A percentile compares a stretch with the other conserved stretches of the same genome.
phyloP scores from a whole-genome alignment of 2,113 vertebrate species.

The Muscicapa adusta region DNA sequence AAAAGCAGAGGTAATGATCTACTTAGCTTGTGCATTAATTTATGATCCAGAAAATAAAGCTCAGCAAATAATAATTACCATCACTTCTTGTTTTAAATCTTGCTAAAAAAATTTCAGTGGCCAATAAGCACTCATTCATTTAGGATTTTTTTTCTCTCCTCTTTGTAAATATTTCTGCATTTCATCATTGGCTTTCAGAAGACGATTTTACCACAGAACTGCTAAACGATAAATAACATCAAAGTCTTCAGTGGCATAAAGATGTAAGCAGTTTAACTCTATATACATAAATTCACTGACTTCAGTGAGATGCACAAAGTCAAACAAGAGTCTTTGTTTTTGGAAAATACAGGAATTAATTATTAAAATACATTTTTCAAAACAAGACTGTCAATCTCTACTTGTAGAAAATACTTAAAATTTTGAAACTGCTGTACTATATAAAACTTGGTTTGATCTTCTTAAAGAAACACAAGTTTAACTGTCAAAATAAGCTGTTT shows the following conservation, averaged over 20 bases:
- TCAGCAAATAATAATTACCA: neutral
- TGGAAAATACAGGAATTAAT: constrained; percentile 15
- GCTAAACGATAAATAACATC: neutral
- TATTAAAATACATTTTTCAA: constrained; percentile 56
- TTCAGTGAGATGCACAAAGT: neutral
- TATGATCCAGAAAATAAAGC: neutral
- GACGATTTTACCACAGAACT: neutral
- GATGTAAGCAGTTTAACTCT: constrained; percentile 10
- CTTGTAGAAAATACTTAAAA: constrained; percentile 33
- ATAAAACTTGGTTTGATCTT: constrained; percentile 27
- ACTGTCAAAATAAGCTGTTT: neutral
- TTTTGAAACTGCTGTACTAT: constrained; percentile 4
- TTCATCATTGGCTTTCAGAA: neutral
- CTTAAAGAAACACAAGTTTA: neutral
- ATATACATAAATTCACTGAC: neutral
- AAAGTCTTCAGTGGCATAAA: neutral
- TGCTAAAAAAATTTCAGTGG: neutral
- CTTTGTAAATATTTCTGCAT: neutral
- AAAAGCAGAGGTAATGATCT: constrained; percentile 32
- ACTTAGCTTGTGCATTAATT: constrained; percentile 5
- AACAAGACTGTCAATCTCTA: constrained; percentile 19
- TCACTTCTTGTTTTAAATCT: neutral
- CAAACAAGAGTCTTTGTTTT: neutral
- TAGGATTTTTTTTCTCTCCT: neutral
- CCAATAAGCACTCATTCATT: neutral